Percentiles rank a stretch among this genome's conserved stretches.
Conservation (phyloP, 2,888 invertebrate genomes). For the Stictocephala bisonia region DNA sequence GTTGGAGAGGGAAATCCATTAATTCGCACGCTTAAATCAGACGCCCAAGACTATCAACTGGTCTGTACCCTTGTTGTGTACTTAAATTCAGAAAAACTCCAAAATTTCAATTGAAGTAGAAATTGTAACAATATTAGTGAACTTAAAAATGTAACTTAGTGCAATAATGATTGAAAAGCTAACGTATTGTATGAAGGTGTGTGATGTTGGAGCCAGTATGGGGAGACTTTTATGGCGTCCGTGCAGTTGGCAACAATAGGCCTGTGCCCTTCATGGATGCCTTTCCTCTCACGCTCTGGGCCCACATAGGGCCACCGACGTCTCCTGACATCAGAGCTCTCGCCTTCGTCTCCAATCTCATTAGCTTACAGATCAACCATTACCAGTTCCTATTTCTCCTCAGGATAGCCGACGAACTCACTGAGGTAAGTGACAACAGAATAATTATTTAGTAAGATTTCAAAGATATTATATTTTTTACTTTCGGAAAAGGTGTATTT, state of each 20-base stretch:
- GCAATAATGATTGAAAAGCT: too few species aligned
- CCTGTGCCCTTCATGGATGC: slow-evolving; percentile 86
- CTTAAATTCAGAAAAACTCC: too few species aligned
- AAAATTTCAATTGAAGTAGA: too few species aligned
- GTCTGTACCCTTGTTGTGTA: too few species aligned
- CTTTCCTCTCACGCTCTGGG: slow-evolving; percentile 89
- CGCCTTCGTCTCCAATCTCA: slow-evolving; percentile 83
- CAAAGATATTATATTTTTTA: too few species aligned
- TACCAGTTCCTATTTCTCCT: slow-evolving; percentile 92
- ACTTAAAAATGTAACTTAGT: too few species aligned
- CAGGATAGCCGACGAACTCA: slow-evolving; percentile 82
- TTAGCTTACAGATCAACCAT: slow-evolving; percentile 92
- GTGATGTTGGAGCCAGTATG: slow-evolving; percentile 90
- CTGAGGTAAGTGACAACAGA: slow-evolving; percentile 73
- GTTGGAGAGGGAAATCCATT: too few species aligned
- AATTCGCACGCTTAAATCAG: too few species aligned
- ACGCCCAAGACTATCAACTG: too few species aligned
- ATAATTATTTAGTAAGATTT: too few species aligned
- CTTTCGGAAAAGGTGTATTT: too few species aligned
- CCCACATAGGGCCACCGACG: slow-evolving; percentile 65
- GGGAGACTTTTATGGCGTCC: slow-evolving; percentile 90
- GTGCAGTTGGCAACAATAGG: slow-evolving; percentile 78
- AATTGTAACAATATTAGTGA: too few species aligned
- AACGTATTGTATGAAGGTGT: slow-evolving; percentile 67
- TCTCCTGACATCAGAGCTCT: slow-evolving; percentile 79